Evolutionary conservation across 2,888 invertebrate species (phyloP), one percentile per base, ranked within the genome.

Genomic region (Drosophila setosimentum): DNA sequence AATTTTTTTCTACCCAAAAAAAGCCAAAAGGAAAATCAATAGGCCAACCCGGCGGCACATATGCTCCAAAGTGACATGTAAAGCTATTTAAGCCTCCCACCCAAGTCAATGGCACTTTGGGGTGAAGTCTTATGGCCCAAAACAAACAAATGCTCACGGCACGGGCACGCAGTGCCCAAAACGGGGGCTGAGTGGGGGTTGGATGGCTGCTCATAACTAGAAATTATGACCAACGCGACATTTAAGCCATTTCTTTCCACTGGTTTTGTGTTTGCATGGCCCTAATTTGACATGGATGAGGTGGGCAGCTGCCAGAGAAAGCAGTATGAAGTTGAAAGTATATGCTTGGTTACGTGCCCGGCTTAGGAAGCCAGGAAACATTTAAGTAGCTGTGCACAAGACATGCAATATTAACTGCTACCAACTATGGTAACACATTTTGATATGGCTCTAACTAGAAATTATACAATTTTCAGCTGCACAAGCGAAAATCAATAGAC

Each of bases 141-240:
- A 87, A 82, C 80, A 90, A 91, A 90, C 77, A 87, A 87, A 83
- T 79, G 83, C 80, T 57, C 69, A 80, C 70, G 73, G 67, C 64
- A 64, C 33, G 11, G 16, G 21, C 37, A 18, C 37, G 37, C 18
- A 33, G 33, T 21, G 21, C 1, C 33, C 33, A 33, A 35, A 7
- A 11, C 29, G 29, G 58, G 40, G 37, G 32, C 8, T 13, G 33
- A 10, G 30, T 16, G 18, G 24, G 37, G 45, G 50, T 24, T 37
- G 30, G 21, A 24, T 27, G 61, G 50, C 77, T 72, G 78, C 73
- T 66, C 73, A 76, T 87, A 87, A 89, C 80, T 77, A 89, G 89
- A 87, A 87, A 87, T 89, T 87, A 89, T 89, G 82, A 82, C 81
- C 87, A 87, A 80, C 78, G 90, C 91, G 90, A 91, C 89, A 91